Evolutionary conservation across 2,113 vertebrate species (phyloP).

Genomic region (Cephalopholis sonnerati): DNA sequence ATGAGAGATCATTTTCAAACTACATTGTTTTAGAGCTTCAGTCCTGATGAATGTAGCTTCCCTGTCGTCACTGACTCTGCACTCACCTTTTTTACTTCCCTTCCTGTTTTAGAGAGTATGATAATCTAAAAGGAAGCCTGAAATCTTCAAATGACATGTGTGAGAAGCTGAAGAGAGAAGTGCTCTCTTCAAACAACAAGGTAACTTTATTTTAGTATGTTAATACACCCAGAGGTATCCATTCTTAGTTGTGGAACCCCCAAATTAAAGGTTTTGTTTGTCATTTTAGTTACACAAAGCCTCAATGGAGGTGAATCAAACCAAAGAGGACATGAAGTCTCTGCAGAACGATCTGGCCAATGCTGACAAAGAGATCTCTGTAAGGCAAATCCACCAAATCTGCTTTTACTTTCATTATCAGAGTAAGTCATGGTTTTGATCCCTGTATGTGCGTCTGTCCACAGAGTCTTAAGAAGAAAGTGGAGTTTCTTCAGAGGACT

Average conservation of each 20-base stretch:
- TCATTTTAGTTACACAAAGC: constrained; percentile 88
- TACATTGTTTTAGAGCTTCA: background rate
- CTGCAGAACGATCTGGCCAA: constrained; percentile 91
- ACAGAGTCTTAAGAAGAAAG: constrained; percentile 96
- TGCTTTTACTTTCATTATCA: background rate
- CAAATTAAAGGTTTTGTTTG: background rate
- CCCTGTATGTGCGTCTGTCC: constrained; percentile 6
- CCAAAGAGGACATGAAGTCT: constrained; percentile 88
- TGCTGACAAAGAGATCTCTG: constrained; percentile 93
- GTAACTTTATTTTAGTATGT: constrained; percentile 74
- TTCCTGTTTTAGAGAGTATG: constrained; percentile 90
- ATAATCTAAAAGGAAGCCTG: constrained; percentile 91
- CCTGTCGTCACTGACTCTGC: background rate
- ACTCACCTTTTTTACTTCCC: background rate
- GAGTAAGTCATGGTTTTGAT: background rate
- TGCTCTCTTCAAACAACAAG: constrained; percentile 90
- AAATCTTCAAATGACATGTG: constrained; percentile 89
- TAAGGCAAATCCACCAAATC: constrained; percentile 66
- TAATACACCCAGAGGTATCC: background rate
- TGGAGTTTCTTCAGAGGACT: constrained; percentile 93
- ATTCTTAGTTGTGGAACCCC: accelerated
- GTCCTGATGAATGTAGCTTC: background rate
- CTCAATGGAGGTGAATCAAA: constrained; percentile 82
- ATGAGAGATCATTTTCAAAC: background rate
- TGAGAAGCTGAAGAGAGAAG: constrained; percentile 93